phyloP scores from a whole-genome alignment of 2,888 invertebrate genomes.

The Heliothis peltigera region DNA sequence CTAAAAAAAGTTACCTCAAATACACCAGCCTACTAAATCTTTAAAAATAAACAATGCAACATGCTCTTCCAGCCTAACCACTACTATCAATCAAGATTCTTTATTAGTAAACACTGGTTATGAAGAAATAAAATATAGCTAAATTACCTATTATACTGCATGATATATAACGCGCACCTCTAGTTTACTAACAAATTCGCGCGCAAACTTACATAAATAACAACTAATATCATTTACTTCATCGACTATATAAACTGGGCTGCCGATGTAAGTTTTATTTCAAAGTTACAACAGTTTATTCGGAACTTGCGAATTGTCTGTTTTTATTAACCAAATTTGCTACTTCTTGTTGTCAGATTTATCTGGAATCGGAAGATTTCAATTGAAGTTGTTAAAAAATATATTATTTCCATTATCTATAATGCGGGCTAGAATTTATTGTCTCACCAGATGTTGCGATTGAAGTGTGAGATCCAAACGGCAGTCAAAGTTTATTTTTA shows the following conservation, averaged over 20 bases:
- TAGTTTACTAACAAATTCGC: constrained; percentile 8
- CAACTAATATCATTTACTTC: constrained; percentile 27
- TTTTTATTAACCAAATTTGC: constrained; percentile 32
- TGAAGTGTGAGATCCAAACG: too few relatives aligned
- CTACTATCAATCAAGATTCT: neutral
- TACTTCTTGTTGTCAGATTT: constrained; percentile 34
- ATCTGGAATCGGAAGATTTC: neutral
- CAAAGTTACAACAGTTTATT: constrained; percentile 17
- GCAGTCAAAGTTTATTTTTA: too few relatives aligned
- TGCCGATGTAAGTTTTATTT: constrained; percentile 7
- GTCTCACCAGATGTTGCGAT: too few relatives aligned
- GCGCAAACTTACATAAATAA: constrained; percentile 21
- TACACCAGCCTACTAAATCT: neutral
- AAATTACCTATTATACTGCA: neutral
- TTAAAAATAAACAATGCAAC: neutral
- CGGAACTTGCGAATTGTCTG: constrained; percentile 29
- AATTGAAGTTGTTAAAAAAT: neutral
- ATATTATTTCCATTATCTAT: too few relatives aligned
- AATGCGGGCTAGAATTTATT: too few relatives aligned
- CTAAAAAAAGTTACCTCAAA: too few relatives aligned
- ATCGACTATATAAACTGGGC: constrained; percentile 8
- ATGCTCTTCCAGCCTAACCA: neutral
- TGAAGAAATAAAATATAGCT: neutral
- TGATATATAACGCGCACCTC: neutral
- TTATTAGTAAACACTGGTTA: neutral